A percentile compares a stretch with the other conserved stretches of the same genome.
phyloP scores from a whole-genome alignment of 2,888 invertebrate genomes.

The Slavum lentiscoides region DNA sequence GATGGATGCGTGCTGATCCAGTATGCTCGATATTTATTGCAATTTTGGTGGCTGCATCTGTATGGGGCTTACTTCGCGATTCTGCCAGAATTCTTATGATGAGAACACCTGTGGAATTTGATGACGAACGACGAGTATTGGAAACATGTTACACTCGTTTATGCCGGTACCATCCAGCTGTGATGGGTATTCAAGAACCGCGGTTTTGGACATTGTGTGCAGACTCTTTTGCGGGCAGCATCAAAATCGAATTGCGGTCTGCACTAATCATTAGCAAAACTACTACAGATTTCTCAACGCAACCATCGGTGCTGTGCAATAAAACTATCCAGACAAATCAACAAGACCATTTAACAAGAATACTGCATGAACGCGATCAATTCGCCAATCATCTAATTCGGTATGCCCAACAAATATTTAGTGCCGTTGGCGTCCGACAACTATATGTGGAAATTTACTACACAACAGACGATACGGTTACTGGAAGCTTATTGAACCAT shows the following conservation, averaged over 20 bases:
- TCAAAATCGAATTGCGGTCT: conserved; percentile 84
- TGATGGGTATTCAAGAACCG: conserved; percentile 93
- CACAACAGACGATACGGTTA: conserved; percentile 63
- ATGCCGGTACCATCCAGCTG: conserved; percentile 80
- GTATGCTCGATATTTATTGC: conserved; percentile 98
- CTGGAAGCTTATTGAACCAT: background rate
- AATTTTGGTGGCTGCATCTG: conserved; percentile 84
- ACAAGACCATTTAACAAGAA: background rate
- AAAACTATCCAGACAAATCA: conserved; percentile 61
- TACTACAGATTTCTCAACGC: conserved; percentile 56
- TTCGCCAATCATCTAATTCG: conserved; percentile 15
- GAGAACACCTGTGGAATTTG: conserved; percentile 81
- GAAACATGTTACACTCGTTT: conserved; percentile 89
- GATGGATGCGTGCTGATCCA: conserved; percentile 98
- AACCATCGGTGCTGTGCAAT: conserved; percentile 70
- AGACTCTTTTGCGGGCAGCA: conserved; percentile 86
- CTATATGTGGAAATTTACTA: conserved; percentile 92
- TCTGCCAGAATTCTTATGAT: conserved; percentile 92
- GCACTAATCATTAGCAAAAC: conserved; percentile 60
- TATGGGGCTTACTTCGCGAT: conserved; percentile 80
- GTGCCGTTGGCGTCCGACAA: conserved; percentile 87
- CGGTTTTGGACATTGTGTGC: conserved; percentile 98
- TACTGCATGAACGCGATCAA: conserved; percentile 23
- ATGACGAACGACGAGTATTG: conserved; percentile 67
- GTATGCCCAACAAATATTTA: conserved; percentile 69